Evolutionary conservation across 2,888 invertebrate genomes (phyloP).

Genomic region (Entomobrya proxima): DNA sequence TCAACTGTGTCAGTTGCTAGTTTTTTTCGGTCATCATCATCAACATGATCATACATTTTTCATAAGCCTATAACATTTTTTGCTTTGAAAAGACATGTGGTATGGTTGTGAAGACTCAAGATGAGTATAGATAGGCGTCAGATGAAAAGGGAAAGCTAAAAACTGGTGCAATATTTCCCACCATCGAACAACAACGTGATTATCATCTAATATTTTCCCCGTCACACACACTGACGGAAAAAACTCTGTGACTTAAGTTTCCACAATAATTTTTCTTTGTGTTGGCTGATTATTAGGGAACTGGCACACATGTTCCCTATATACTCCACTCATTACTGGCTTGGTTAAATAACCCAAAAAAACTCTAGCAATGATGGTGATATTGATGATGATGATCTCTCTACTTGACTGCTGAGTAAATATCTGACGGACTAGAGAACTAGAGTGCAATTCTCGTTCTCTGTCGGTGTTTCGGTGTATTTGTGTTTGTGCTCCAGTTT

Average conservation of each 20-base stretch:
- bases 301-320: conserved; percentile 48
- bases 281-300: conserved; percentile 49
- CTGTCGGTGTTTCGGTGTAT: too few relatives aligned
- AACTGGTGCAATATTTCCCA: conserved; percentile 36
- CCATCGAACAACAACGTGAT: background rate
- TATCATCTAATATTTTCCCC: conserved; percentile 12
- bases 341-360: conserved; percentile 12
- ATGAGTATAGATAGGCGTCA: background rate
- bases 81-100: background rate
- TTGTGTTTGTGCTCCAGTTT: conserved; percentile 31
- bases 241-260: too few relatives aligned
- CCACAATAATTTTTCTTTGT: background rate
- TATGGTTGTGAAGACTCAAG: background rate
- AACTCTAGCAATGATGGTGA: background rate
- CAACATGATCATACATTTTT: background rate
- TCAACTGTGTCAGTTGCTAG: background rate
- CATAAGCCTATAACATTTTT: background rate
- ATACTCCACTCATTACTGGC: conserved; percentile 11
- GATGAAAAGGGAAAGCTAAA: background rate
- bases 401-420: background rate
- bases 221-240: background rate
- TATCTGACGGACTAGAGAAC: too few relatives aligned
- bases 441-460: too few relatives aligned
- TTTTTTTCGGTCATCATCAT: background rate
- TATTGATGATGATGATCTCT: background rate